Evolutionary conservation across 2,113 vertebrate species (phyloP), one percentile per base, ranked within the genome.

Genomic region (Prinia subflava): DNA sequence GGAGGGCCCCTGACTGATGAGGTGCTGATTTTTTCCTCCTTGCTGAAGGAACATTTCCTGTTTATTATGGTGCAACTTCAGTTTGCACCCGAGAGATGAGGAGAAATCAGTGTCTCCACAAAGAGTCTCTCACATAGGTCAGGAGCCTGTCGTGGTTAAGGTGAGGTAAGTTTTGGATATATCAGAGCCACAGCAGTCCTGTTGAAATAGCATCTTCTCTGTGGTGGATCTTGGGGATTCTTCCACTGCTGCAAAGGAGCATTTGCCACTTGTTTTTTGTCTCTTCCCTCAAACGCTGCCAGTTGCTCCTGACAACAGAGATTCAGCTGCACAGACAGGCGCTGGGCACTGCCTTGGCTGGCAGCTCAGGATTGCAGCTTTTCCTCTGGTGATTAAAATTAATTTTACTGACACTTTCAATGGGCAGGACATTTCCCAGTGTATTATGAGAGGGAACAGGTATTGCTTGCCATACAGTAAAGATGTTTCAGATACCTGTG

Each of bases 301-400:
- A 69, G 83, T 94, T 87, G 49, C 74, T 89, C 60, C 41, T 92
- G 91, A 94, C 84, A 91, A 64, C 84, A 64, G 50, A 27, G 18
- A 59, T 63, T 44, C 39, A 31, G 65, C 44, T 84, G 75, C 59
- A 65, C 74, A 83, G 37, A 14, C 11, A 16, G 42, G 64, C 0
- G 0, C 20, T 68, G 57, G 95, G 42, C 52, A 19, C 33, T 41
- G 64, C 49, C 44, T 75, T 87, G 77, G 23, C 39, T 84, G 33
- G 33, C 44, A 52, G 52, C 41, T 70, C 5, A 3, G 30, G 19
- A 67, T 62, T 73, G 41, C 56, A 63, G 83, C 15, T 79, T 85
- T 85, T 62, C 50, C 44, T 90, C 31, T 78, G 47, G 24, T 39
- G 52, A 8, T 89, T 46, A 65, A 46, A 37, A 24, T 86, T 23